Evolutionary conservation across 1,140 invertebrate species (phyloP).

Genomic region (Platyscapa corneri): DNA sequence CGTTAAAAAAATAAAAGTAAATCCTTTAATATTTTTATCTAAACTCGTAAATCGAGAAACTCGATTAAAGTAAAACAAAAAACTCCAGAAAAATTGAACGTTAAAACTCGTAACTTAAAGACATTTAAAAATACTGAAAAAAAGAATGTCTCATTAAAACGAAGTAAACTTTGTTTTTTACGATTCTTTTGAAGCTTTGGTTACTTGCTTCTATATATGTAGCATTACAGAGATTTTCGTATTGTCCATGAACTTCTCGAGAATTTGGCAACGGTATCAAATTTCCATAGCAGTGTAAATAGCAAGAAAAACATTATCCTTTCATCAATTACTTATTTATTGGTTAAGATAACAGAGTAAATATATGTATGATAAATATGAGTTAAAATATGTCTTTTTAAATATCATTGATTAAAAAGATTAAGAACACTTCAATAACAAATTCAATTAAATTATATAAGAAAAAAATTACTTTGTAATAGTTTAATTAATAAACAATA

Average conservation of each 20-base stretch:
- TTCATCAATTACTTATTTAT: neutral
- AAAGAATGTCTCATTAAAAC: constrained; percentile 16
- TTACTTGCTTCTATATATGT: neutral
- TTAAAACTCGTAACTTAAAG: constrained; percentile 4
- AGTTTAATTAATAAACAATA: neutral
- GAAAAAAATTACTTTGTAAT: too few relatives aligned
- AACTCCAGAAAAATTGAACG: neutral
- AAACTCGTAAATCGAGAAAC: neutral
- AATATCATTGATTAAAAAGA: neutral
- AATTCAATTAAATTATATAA: neutral
- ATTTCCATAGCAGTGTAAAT: neutral
- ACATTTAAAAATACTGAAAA: neutral
- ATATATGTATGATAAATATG: neutral
- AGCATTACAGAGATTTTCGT: neutral
- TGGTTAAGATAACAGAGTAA: neutral
- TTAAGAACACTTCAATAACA: neutral
- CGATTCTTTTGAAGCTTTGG: neutral
- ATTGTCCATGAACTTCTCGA: neutral
- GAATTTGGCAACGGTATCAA: neutral
- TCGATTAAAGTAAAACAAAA: neutral
- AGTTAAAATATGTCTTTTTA: neutral
- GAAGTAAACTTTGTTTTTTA: constrained; percentile 8
- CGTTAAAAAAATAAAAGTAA: too few relatives aligned
- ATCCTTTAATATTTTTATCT: too few relatives aligned
- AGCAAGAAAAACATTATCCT: neutral